Evolutionary conservation across 2,888 invertebrate species (phyloP), one percentile per base, ranked within the genome.

Genomic region (Leptinotarsa peninsularis): DNA sequence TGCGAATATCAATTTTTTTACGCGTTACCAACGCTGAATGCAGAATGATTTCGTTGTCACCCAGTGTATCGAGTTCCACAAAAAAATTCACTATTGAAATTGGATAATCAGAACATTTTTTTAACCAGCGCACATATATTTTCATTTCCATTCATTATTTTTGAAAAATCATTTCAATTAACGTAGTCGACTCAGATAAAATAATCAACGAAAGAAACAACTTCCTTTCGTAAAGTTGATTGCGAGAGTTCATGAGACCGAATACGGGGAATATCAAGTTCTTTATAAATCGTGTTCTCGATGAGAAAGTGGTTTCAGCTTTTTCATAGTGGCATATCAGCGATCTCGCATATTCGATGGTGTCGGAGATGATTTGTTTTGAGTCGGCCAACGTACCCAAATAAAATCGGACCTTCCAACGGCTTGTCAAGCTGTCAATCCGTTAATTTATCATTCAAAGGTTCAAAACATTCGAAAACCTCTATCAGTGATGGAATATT

Each of bases 341-440:
- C 71, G 66, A 80, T 79, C 79, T 78, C 73, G 18, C 56, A 73
- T 76, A 72, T 69, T 56, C 72, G 72, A 73, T 79, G 76, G 79
- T 78, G 81, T 82, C 80, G 79, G 76, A 79, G 80, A 82, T 80
- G 82, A 83, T 78, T 79, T 82, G 80, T 84, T 84, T 83, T 81
- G 81, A 81, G 79, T 73, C 49, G 73, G 73, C 79, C 79, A 73
- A 80, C 75, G 78, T 83, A 83, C 83, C 83, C 83, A 85, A 86
- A 86, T 85, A 84, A 85, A 86, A 85, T 85, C 84, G 80, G 83
- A 85, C 81, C 84, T 83, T 83, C 83, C 83, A 82, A 83, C 84
- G 83, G 80, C 82, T 84, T 86, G 86, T 86, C 87, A 87, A 83
- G 81, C 84, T 85, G 86, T 85, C 86, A 85, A 84, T 85, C 84